Conservation (phyloP, 2,113 vertebrate genomes). For the Ptilorrhoa leucosticta region DNA sequence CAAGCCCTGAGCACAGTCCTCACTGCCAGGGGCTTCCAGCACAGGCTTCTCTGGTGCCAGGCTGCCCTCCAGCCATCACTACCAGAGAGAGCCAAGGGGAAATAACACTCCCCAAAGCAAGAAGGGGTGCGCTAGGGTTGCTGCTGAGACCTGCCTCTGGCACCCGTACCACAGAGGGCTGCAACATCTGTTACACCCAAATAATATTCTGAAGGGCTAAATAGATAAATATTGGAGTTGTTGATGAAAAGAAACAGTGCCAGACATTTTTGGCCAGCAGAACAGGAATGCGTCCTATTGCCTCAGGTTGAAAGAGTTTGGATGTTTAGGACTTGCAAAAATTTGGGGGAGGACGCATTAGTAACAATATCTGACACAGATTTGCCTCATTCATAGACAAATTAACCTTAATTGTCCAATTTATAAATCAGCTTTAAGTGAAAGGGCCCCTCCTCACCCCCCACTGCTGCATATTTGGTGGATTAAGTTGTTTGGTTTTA, state of each 20-base stretch:
- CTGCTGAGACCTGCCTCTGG: background rate
- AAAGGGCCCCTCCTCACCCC: background rate
- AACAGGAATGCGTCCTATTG: background rate
- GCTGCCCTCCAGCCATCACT: background rate
- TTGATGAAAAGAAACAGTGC: background rate
- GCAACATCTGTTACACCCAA: background rate
- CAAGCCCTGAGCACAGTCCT: background rate
- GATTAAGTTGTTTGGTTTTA: constrained; percentile 62
- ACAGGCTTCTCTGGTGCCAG: fast-evolving
- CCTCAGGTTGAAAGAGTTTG: background rate
- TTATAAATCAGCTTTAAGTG: constrained; percentile 35
- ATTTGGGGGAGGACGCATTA: background rate
- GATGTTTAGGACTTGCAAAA: background rate
- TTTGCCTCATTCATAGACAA: background rate
- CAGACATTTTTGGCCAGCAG: background rate
- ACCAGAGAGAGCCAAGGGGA: too few relatives aligned
- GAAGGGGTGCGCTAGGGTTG: background rate
- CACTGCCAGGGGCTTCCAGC: background rate
- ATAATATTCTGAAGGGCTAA: background rate
- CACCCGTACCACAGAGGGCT: background rate
- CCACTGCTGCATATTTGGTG: constrained; percentile 50
- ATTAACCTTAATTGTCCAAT: constrained; percentile 45
- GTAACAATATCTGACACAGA: background rate
- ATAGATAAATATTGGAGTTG: background rate
- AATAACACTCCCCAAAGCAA: background rate